Evolutionary conservation across 2,888 invertebrate species (phyloP).

Genomic region (Sarcophaga subvicina): DNA sequence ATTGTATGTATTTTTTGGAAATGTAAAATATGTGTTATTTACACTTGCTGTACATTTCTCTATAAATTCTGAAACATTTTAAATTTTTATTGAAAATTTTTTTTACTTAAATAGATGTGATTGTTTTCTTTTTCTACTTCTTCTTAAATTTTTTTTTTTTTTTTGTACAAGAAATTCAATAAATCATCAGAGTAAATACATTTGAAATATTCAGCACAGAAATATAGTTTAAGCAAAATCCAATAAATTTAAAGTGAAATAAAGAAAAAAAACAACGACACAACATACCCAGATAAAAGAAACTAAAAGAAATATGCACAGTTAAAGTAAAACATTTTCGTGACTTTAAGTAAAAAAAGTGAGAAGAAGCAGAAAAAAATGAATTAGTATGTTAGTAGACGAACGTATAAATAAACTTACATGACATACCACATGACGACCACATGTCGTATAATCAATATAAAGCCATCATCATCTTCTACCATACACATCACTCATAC

Average conservation of each 20-base stretch:
- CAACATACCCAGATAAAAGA: not conserved
- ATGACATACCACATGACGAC: conserved; percentile 34
- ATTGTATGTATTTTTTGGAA: too few species aligned
- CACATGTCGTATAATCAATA: conserved; percentile 16
- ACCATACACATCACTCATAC: conserved; percentile 34
- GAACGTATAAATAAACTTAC: conserved; percentile 1
- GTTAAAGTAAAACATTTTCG: not conserved
- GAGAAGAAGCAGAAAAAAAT: not conserved
- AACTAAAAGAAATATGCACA: not conserved
- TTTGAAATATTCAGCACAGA: conserved; percentile 7
- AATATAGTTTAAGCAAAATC: not conserved
- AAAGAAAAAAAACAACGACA: not conserved
- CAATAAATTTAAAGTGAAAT: conserved; percentile 41
- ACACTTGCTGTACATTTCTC: not conserved
- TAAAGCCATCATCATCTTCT: not conserved
- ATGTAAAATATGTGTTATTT: too few species aligned
- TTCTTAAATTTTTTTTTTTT: not conserved
- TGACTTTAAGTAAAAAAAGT: not conserved
- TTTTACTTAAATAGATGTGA: not conserved
- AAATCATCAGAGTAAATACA: conserved; percentile 21
- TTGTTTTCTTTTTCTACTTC: not conserved
- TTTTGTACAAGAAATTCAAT: conserved; percentile 1
- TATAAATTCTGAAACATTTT: not conserved
- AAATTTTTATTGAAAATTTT: not conserved
- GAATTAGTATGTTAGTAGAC: not conserved